Evolutionary conservation across 2,113 vertebrate genomes (phyloP), one percentile per base, ranked within the genome.

Genomic region (Burhinus oedicnemus): DNA sequence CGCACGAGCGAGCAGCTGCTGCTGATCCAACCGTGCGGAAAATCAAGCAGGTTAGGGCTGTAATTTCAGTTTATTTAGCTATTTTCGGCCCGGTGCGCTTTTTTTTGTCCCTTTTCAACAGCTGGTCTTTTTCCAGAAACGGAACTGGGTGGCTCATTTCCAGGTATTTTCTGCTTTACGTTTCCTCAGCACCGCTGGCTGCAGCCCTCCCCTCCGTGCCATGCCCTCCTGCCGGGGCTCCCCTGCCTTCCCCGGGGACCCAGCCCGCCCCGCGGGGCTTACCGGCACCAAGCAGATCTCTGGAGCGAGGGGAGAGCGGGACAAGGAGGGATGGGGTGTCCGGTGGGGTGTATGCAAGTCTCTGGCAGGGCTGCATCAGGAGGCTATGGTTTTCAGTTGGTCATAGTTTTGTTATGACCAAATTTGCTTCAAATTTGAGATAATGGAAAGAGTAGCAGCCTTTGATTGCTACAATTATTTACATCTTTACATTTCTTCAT

Each of bases 281-380:
- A 15, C 38, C 0, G 5, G 38, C 83, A 23, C 21, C 10, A 3
- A 3, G 6, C 7, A 10, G 58, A 47, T 40, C 60, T 69, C 68
- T n/a, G 34, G 70, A 64, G 29, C 0, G 0, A 6, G 15, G 38
- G 19, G 1, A 1, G 4, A 42, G 38, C 1, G 1, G 8, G 19
- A 13, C 42, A 44, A 15, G 12, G 14, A 71, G 22, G 22, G 55
- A 27, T 42, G 42, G 29, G 32, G 12, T 38, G 19, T 32, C 57
- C 1, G 0, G 11, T 16, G 16, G 15, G 15, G 21, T 49, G 8
- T 20, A 17, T 58, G 69, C 61, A 57, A 80, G 13, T 75, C 12
- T 69, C 38, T 15, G 66, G 10, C 62, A 60, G 29, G 26, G 42
- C 44, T 91, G 60, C 42, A 21, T 70, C 49, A 70, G 51, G 61